phyloP scores from a whole-genome alignment of 2,888 invertebrate genomes.

The Tetranychus truncatus region DNA sequence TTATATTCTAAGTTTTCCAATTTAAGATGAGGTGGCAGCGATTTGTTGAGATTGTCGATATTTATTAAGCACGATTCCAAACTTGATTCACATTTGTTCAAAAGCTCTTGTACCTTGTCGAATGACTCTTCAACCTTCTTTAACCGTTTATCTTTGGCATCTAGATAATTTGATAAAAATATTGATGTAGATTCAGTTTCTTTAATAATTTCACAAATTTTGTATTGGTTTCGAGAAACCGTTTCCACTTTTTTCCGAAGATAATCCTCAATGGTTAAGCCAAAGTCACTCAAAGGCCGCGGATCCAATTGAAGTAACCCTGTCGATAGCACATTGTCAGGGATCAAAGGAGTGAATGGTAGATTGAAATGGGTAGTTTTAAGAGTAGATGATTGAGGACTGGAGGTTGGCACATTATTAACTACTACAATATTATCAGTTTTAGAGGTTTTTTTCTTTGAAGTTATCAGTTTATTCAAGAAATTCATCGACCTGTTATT shows the following conservation, averaged over 20 bases:
- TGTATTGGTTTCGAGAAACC: background rate
- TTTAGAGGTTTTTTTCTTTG: background rate
- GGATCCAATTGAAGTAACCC: background rate
- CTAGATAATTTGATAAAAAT: background rate
- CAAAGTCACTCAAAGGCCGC: background rate
- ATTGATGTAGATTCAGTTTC: background rate
- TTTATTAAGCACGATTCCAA: background rate
- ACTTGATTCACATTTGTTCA: background rate
- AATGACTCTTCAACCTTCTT: background rate
- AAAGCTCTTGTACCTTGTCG: background rate
- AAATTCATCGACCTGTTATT: background rate
- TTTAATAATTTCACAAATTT: background rate
- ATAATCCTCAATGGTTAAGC: background rate
- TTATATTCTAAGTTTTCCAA: background rate
- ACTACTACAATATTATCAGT: background rate
- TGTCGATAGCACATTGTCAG: background rate
- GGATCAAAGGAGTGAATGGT: background rate
- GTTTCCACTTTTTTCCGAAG: background rate
- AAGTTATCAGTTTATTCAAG: background rate
- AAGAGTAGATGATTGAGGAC: background rate
- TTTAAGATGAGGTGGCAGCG: background rate
- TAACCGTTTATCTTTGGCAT: background rate
- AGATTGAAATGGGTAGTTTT: background rate
- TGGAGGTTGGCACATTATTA: background rate
- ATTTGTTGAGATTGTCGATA: background rate